Evolutionary conservation across 2,888 invertebrate genomes (phyloP).

Genomic region (Mimas tiliae): DNA sequence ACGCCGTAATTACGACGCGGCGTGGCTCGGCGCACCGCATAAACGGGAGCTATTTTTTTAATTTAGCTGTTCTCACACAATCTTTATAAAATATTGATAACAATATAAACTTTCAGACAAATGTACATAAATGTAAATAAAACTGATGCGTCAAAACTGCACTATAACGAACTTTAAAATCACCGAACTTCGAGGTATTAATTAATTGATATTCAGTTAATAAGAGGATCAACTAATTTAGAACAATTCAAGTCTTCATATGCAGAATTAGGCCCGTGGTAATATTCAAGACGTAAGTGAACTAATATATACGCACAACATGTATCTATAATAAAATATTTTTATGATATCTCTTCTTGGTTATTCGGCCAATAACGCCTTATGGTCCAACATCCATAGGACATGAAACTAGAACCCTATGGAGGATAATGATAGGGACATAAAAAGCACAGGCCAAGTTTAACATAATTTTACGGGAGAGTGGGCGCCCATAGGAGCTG

Average conservation of each 20-base stretch:
- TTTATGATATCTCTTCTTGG: neutral
- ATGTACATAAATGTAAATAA: no score
- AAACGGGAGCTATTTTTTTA: slow-evolving; percentile 62
- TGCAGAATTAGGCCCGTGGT: neutral
- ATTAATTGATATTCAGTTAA: neutral
- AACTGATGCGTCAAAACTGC: neutral
- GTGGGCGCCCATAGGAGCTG: slow-evolving; percentile 65
- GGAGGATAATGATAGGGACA: slow-evolving; percentile 59
- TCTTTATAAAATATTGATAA: slow-evolving; percentile 31
- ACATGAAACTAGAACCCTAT: slow-evolving; percentile 45
- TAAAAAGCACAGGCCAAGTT: slow-evolving; percentile 66
- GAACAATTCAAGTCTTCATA: no score
- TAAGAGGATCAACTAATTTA: neutral
- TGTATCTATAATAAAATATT: neutral
- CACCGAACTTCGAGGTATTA: neutral
- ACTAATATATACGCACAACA: no score
- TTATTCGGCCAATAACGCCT: neutral
- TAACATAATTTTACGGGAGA: slow-evolving; percentile 80
- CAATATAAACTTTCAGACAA: neutral
- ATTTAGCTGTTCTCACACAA: slow-evolving; percentile 45
- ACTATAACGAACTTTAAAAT: neutral
- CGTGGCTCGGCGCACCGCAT: slow-evolving; percentile 61
- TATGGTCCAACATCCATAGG: neutral
- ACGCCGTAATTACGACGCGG: slow-evolving; percentile 74
- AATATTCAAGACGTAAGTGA: neutral